Evolutionary conservation across 2,888 invertebrate species (phyloP).

Genomic region (Campoplex nolae): DNA sequence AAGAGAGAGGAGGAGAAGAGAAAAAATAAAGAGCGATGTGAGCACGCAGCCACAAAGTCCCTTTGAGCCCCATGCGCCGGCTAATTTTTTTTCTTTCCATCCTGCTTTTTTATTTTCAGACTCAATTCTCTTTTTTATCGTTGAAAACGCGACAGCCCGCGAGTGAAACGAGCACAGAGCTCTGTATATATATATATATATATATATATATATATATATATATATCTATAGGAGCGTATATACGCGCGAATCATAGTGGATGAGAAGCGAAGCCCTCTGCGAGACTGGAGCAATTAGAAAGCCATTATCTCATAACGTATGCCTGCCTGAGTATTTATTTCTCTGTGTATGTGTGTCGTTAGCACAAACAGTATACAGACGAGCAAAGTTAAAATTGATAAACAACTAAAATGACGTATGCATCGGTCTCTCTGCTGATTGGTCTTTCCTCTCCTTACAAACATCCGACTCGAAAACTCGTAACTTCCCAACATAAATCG

Average conservation of each 20-base stretch:
- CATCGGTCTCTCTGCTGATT: background rate
- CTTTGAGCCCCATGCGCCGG: constrained; percentile 61
- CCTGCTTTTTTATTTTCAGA: constrained; percentile 23
- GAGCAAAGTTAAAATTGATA: constrained; percentile 6
- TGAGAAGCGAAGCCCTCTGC: constrained; percentile 42
- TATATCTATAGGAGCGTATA: constrained; percentile 7
- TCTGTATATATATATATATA: constrained; percentile 14
- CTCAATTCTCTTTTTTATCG: constrained; percentile 54
- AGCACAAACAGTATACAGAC: constrained; percentile 18
- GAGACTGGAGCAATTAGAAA: constrained; percentile 77
- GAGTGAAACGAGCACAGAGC: constrained; percentile 53
- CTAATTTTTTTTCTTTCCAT: constrained; percentile 39
- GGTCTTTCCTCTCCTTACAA: background rate
- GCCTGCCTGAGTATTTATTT: constrained; percentile 5
- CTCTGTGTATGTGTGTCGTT: constrained; percentile 45
- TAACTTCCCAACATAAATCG: background rate
- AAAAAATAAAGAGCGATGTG: constrained; percentile 52
- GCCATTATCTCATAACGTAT: constrained; percentile 75
- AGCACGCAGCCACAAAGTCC: constrained; percentile 61
- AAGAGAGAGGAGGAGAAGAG: background rate
- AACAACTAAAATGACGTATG: constrained; percentile 4
- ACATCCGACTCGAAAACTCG: background rate
- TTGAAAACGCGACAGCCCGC: constrained; percentile 53
- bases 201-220: constrained; percentile 12
- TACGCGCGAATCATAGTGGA: constrained; percentile 26